Evolutionary conservation across 2,113 vertebrate genomes (phyloP), one percentile per base, ranked within the genome.

Genomic region (Lasiurus borealis): DNA sequence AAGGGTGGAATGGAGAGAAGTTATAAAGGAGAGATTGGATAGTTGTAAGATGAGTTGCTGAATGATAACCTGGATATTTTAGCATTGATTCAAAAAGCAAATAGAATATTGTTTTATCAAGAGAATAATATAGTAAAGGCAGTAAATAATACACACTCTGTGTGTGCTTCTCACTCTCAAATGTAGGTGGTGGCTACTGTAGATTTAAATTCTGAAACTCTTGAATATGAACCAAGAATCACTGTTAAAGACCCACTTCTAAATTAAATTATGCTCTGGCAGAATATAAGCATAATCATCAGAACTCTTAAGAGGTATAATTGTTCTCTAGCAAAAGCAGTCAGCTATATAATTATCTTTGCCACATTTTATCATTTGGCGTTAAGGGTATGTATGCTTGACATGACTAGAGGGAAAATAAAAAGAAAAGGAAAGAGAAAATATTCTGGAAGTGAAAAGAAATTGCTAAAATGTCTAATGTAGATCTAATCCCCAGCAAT

Each of bases 101-200:
- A 81, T 8, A 40, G 46, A 6, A 50, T 27, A 18, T 1, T 0
- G 34, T 54, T 87, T 31, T 13, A 27, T 36, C 10, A 9, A 23
- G 78, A 66, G 25, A 54, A 46, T 15, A 13, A 25, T 18, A 0
- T 1, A 1, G 8, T 6, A 8, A 66, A 34, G 69, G 29, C 18
- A 11, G 9, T 1, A 31, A 71, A 34, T 2, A 0, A 25, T 9
- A 25, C 5, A 6, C 14, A 1, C 23, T 14, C 12, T 1, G 29
- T 3, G 8, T 7, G 6, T 0, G 11, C 50, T 6, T n/a, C 29
- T 29, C 29, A 8, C 8, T 11, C 34, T 78, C 50, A 50, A 11
- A 36, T 7, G 8, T 1, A 12, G 15, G 13, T 19, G 4, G 18
- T 7, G 68, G 50, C 34, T 14, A 16, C 48, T 16, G 19, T 0